Conservation (phyloP, 2,113 vertebrate species). For the Alethe castanea region DNA sequence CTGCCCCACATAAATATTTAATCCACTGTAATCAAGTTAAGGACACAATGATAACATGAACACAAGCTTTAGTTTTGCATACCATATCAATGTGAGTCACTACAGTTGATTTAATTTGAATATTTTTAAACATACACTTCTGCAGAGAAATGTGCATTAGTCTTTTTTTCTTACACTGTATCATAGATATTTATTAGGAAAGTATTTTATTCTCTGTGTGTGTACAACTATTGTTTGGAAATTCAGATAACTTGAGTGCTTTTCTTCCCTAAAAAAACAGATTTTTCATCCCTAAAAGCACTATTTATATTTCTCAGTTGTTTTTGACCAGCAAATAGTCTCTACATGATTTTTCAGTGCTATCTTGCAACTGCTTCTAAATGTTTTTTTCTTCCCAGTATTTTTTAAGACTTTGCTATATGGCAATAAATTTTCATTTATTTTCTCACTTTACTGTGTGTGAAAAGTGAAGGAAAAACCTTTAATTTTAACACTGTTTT, state of each 20-base stretch:
- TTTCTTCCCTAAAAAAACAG: background rate
- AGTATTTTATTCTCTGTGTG: background rate
- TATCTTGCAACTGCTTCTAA: background rate
- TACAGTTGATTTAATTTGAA: background rate
- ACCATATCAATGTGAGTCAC: background rate
- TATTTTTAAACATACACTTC: background rate
- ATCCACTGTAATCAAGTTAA: background rate
- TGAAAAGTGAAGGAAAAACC: background rate
- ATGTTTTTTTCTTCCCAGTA: background rate
- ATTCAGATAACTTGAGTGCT: background rate
- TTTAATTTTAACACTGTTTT: slow-evolving; percentile 4
- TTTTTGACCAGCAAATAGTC: background rate
- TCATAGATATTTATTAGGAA: background rate
- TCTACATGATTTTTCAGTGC: background rate
- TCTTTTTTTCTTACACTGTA: background rate
- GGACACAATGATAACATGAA: background rate
- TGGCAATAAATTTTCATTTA: background rate
- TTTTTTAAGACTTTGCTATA: slow-evolving; percentile 5
- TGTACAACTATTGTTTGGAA: background rate
- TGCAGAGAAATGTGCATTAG: background rate
- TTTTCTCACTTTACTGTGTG: background rate
- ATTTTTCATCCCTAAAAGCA: background rate
- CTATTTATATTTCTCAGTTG: background rate
- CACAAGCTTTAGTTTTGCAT: background rate
- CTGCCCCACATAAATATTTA: background rate